These are phyloP conservation scores for Neoitamus cyanurus DNA, from an alignment of 2,888 invertebrate species.

Conservation along the genomic window DNA sequence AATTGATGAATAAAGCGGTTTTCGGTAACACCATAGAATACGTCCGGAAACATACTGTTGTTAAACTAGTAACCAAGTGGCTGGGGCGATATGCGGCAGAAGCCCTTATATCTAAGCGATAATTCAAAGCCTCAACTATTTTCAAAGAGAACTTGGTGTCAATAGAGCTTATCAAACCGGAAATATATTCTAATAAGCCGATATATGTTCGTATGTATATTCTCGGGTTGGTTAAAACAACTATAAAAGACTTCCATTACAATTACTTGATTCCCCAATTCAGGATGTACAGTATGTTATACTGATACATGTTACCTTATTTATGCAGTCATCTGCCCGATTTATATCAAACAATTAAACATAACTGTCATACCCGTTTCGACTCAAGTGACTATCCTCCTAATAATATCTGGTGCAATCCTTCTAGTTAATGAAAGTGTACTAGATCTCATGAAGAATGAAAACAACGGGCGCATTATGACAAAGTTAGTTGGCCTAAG, in stretches of 20 bases:
- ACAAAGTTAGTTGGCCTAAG: too few relatives aligned
- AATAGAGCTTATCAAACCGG: constrained; percentile 28
- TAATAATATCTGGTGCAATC: too few relatives aligned
- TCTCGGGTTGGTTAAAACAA: constrained; percentile 29
- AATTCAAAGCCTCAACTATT: constrained; percentile 37
- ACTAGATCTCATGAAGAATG: too few relatives aligned
- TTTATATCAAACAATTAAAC: too few relatives aligned
- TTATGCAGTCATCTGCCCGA: too few relatives aligned
- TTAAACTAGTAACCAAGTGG: constrained; percentile 51
- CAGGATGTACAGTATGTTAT: too few relatives aligned
- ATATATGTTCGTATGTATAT: constrained; percentile 40
- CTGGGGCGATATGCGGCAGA: constrained; percentile 4
- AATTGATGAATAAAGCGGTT: constrained; percentile 13
- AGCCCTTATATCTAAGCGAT: constrained; percentile 41
- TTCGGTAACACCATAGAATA: constrained; percentile 53
- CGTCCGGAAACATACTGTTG: constrained; percentile 51
- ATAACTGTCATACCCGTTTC: too few relatives aligned
- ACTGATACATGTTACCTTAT: too few relatives aligned
- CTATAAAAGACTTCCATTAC: neutral
- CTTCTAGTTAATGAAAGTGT: too few relatives aligned
- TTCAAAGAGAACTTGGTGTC: constrained; percentile 26
- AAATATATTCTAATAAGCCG: constrained; percentile 49
- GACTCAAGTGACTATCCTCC: too few relatives aligned
- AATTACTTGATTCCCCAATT: neutral
- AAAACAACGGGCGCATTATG: too few relatives aligned